Base-by-base conservation (phyloP, 2,113 vertebrate species). In the Thunnus thynnus region DNA sequence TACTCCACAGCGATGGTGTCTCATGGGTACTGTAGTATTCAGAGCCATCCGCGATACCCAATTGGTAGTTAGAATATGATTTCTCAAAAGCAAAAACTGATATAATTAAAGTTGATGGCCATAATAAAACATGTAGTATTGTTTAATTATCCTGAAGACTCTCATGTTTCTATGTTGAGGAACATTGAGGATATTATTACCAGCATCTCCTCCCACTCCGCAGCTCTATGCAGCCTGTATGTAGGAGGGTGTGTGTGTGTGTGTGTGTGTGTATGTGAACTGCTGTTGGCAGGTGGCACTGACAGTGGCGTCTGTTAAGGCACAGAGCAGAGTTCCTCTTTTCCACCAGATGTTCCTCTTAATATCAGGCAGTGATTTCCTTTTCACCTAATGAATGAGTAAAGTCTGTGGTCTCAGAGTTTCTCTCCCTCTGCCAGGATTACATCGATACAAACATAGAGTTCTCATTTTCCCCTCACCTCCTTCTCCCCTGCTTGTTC, bases 341-440 rank as follows among this genome's bases (percentile, higher is more conserved):
- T 58, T 57, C 44, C 62, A 56, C 62, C 89, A 92, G 82, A 89
- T 87, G 87, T 86, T 90, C 52, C 72, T 72, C 57, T 89, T 72
- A 73, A 84, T 82, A 73, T 73, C 56, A 79, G 72, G 64, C 66
- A 63, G 51, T 51, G 64, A 70, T 89, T 89, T 72, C 32, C 20
- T 71, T 88, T 74, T 54, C 50, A 25, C 58, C 61, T 76, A 54
- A 36, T 77, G 79, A 80, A 57, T 47, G 55, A 51, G 56, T 56
- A 18, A 60, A 72, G 25, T 72, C 60, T 81, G 56, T 73, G 65
- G 68, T 65, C 52, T 68, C 48, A 3, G 14, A 20, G 54, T 44
- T 46, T 73, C 4, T 50, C 72, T 66, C 50, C 44, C 51, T 62
- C 61, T 68, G 22, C 25, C 67, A 36, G 50, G 71, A 78, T 67